Conservation (phyloP, 2,797 vertebrate species). For the Tapera naevia region DNA sequence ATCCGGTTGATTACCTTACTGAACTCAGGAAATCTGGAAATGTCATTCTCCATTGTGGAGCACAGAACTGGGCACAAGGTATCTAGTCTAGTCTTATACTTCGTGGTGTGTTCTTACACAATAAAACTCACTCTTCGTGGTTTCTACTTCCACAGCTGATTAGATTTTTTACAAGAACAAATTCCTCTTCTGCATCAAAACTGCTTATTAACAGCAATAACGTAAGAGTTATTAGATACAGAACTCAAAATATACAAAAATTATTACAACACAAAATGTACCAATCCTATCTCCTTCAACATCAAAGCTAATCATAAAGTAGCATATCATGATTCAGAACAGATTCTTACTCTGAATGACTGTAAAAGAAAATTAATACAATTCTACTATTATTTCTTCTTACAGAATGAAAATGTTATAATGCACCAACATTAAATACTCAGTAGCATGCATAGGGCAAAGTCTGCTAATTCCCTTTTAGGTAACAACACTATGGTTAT, state of each 20-base stretch:
- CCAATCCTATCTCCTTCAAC: neutral
- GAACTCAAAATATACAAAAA: neutral
- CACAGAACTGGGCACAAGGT: neutral
- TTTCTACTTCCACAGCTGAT: neutral
- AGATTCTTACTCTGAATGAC: neutral
- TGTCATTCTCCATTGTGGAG: rapidly evolving
- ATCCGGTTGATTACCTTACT: neutral
- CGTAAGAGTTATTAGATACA: neutral
- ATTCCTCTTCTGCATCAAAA: neutral
- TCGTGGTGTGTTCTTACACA: neutral
- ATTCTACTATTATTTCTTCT: neutral
- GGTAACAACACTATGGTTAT: neutral
- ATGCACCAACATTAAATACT: neutral
- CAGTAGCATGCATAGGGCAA: neutral
- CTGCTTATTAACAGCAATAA: neutral
- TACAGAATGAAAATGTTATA: neutral
- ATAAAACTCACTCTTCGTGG: neutral
- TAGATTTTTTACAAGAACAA: neutral
- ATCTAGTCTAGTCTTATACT: neutral
- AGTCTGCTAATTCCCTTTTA: neutral
- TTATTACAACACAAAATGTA: neutral
- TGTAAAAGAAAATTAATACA: neutral
- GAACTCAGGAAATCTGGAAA: neutral
- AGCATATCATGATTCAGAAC: neutral
- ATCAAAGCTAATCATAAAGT: neutral